Base-by-base conservation (phyloP, 2,888 invertebrate species). In the Napeogenes inachia region DNA sequence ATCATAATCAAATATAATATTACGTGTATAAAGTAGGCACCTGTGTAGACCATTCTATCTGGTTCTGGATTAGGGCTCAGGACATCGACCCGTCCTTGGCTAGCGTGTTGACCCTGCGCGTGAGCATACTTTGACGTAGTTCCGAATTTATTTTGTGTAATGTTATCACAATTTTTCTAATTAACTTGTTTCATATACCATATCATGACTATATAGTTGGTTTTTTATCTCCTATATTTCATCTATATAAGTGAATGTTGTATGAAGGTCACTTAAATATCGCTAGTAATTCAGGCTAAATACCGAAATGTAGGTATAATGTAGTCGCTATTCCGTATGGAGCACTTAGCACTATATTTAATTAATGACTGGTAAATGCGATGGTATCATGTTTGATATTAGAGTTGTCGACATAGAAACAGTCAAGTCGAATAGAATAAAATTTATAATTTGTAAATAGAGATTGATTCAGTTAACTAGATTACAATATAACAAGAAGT, bases 31-130 rank as follows among this genome's bases (percentile, higher is more conserved):
- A 42, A 10, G 42, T 42, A 42, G 38, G 8, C 38, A 42, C 42
- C 42, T 42, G 42, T 42, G n/a, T 42, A 12, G 10, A 50, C 21
- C 38, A 13, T n/a, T 33, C 21, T 13, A 56, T 10, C 42, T 50
- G 45, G 50, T 59, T 61, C 54, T 61, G 61, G 45, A 57, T 66
- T 57, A 60, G 67, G 46, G 61, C 63, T 64, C 35, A 65, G 84
- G 78, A 70, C 85, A 71, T 76, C 76, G 84, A 84, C 84, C 81
- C 81, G 84, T 71, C 85, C 87, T 85, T 86, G 82, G 72, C 70
- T 72, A 69, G 82, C 81, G 82, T 79, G 78, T 87, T 87, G 87
- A 88, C 84, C 87, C 85, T 82, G 86, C 85, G 84, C 86, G 85
- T 82, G 86, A 84, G 85, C 82, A 71, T 68, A 76, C 86, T 82